A percentile compares a stretch with the other conserved stretches of the same genome.
phyloP scores from a whole-genome alignment of 1,140 invertebrate species.

The Coelopa frigida region DNA sequence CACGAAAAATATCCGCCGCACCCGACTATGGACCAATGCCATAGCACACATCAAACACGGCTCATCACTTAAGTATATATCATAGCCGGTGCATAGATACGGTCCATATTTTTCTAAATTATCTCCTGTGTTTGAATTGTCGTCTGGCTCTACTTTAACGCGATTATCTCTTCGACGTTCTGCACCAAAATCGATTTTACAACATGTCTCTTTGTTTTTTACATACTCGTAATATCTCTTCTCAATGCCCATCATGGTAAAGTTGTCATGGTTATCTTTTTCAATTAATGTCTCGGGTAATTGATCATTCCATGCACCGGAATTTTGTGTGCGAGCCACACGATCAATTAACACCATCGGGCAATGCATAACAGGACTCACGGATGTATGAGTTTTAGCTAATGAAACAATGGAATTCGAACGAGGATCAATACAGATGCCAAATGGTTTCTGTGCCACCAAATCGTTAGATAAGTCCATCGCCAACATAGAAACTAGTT shows the following conservation, averaged over 20 bases:
- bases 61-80: conserved; percentile 74
- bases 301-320: conserved; percentile 59
- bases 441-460: conserved; percentile 44
- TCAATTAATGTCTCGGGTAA: not conserved
- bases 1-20: conserved; percentile 74
- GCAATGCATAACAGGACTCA: conserved; percentile 75
- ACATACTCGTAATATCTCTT: conserved; percentile 25
- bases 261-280: not conserved
- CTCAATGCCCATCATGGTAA: conserved; percentile 24
- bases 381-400: conserved; percentile 51
- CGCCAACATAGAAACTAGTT: conserved; percentile 52
- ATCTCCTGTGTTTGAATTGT: conserved; percentile 14
- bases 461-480: conserved; percentile 21
- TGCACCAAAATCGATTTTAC: conserved; percentile 27
- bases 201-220: conserved; percentile 8
- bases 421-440: conserved; percentile 63
- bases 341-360: conserved; percentile 79
- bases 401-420: conserved; percentile 56
- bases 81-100: conserved; percentile 86
- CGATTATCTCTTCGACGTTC: conserved; percentile 17
- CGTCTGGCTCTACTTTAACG: conserved; percentile 19
- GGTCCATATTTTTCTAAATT: conserved; percentile 49
- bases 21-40: conserved; percentile 84
- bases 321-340: conserved; percentile 73
- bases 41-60: conserved; percentile 93